A percentile compares a stretch with the other conserved stretches of the same genome.
Evolutionary conservation across 2,888 invertebrate genomes (phyloP).

Genomic region (Perithous albicinctus): DNA sequence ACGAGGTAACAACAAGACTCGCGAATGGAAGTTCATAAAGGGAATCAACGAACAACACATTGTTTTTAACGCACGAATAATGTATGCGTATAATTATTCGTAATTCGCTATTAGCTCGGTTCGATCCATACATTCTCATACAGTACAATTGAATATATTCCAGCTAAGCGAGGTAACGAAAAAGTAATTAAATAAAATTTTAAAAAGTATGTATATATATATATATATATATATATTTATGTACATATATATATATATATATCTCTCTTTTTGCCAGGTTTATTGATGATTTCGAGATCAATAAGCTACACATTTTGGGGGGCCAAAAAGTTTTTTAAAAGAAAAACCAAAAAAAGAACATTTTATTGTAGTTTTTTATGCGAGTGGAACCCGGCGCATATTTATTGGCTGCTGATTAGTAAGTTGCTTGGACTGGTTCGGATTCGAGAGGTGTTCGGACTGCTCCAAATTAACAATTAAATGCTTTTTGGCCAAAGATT

Average conservation of each 20-base stretch:
- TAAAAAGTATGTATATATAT: slow-evolving; percentile 30
- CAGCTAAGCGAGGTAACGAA: slow-evolving; percentile 54
- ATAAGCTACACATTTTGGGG: slow-evolving; percentile 35
- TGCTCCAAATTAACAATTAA: slow-evolving; percentile 34
- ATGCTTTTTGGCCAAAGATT: slow-evolving; percentile 59
- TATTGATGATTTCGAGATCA: slow-evolving; percentile 50
- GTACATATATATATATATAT: slow-evolving; percentile 13
- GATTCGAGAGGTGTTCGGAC: slow-evolving; percentile 57
- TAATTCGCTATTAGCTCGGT: slow-evolving; percentile 49
- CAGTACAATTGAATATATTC: slow-evolving; percentile 42
- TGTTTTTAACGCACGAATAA: slow-evolving; percentile 51
- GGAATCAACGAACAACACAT: slow-evolving; percentile 46
- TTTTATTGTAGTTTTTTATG: slow-evolving; percentile 12
- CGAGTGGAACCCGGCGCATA: slow-evolving; percentile 2
- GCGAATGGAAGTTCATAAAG: slow-evolving; percentile 36
- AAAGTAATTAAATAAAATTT: slow-evolving; percentile 26
- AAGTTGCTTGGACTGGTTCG: slow-evolving; percentile 69
- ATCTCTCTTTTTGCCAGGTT: slow-evolving; percentile 32
- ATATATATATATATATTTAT: no score
- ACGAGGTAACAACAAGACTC: slow-evolving; percentile 32
- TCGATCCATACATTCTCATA: slow-evolving; percentile 26
- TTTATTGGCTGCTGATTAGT: slow-evolving; percentile 36
- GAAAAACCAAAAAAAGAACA: slow-evolving; percentile 8
- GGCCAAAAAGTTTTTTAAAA: slow-evolving; percentile 19
- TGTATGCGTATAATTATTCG: slow-evolving; percentile 60